Evolutionary conservation across 2,888 invertebrate genomes (phyloP).

Genomic region (Ichneumoninae sp.): DNA sequence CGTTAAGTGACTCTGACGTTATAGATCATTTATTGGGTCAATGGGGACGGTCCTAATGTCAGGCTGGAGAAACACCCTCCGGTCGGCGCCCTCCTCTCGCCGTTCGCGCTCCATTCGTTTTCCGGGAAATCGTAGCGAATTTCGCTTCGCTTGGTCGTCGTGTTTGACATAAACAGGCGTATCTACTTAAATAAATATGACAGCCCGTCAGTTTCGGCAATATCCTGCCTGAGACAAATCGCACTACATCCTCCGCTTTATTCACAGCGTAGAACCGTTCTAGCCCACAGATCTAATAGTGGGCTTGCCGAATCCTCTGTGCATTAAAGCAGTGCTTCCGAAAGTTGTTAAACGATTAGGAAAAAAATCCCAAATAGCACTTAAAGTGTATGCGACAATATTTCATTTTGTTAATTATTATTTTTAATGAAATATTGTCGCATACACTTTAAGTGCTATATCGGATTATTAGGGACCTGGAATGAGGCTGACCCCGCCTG

Average conservation of each 20-base stretch:
- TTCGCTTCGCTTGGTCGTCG: not conserved
- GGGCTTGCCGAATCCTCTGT: not conserved
- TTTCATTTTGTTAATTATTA: no score
- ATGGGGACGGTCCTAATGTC: not conserved
- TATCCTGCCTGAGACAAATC: not conserved
- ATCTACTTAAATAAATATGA: not conserved
- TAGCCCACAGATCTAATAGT: not conserved
- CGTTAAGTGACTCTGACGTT: not conserved
- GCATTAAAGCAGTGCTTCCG: not conserved
- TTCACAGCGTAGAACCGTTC: not conserved
- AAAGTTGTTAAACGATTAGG: not conserved
- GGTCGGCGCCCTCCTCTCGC: slow-evolving; percentile 3
- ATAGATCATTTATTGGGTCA: slow-evolving; percentile 16
- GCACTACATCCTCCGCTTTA: not conserved
- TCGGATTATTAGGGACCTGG: not conserved
- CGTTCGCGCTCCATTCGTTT: not conserved
- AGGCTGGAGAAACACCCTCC: slow-evolving; percentile 1
- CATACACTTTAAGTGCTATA: no score
- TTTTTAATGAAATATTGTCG: no score
- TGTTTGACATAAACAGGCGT: not conserved
- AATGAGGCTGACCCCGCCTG: not conserved
- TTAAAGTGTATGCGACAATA: not conserved
- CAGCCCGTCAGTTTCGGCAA: not conserved
- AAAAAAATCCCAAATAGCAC: not conserved
- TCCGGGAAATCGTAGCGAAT: not conserved